Conservation (phyloP, 1,140 invertebrate species). For the Meteorus sp. region DNA sequence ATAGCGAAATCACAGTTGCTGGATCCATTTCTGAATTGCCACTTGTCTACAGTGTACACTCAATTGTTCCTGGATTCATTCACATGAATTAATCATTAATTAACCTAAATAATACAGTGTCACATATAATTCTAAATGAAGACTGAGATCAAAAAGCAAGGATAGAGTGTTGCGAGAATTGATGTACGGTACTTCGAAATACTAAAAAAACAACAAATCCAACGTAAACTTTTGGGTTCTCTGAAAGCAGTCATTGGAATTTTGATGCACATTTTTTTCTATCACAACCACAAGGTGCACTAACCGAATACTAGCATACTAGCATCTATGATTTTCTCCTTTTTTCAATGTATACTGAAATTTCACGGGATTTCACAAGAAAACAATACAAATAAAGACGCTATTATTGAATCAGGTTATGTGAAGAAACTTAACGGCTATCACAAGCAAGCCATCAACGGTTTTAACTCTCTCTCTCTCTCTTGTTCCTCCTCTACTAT, state of each 20-base stretch:
- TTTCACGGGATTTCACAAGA: conserved; percentile 27
- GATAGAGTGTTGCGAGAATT: too few relatives aligned
- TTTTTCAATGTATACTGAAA: conserved; percentile 18
- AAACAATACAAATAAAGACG: conserved; percentile 40
- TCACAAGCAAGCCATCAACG: conserved; percentile 36
- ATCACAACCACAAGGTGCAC: too few relatives aligned
- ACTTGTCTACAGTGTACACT: neutral
- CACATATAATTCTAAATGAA: too few relatives aligned
- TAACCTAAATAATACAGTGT: neutral
- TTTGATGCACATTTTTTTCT: too few relatives aligned
- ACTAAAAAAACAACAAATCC: too few relatives aligned
- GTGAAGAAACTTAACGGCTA: conserved; percentile 38
- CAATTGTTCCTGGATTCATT: neutral
- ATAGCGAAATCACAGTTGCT: conserved; percentile 60
- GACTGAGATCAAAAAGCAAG: too few relatives aligned
- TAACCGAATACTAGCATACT: conserved; percentile 38
- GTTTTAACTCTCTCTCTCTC: conserved; percentile 34
- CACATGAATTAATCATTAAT: neutral
- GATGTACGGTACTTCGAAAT: too few relatives aligned
- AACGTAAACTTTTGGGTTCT: neutral
- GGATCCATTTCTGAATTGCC: conserved; percentile 48
- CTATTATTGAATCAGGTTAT: conserved; percentile 41
- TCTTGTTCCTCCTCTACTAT: neutral
- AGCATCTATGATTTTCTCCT: conserved; percentile 12
- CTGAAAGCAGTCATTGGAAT: conserved; percentile 1